Evolutionary conservation across 2,113 vertebrate genomes (phyloP), one percentile per base, ranked within the genome.

Genomic region (Crotalus viridis): DNA sequence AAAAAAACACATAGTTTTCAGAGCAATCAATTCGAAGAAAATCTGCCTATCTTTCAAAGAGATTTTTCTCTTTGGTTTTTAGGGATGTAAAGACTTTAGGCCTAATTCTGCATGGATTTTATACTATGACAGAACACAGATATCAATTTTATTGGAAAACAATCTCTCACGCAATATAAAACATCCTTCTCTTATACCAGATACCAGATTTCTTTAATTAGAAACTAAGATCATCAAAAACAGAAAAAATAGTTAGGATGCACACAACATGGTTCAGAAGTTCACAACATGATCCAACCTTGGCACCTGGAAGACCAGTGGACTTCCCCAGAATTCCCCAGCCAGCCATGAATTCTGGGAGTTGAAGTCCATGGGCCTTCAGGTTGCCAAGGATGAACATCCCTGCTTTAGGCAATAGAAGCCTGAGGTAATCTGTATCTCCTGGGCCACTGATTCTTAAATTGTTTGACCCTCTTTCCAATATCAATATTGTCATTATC

Each of bases 1-100:
- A 93, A 21, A 81, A 28, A 93, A 90, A 86, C 10, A 4, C 48
- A 64, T 87, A 43, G 81, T 57, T 93, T 93, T 90, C 92, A 86
- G 81, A 90, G 81, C 88, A 19, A 87, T 93, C 9, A 13, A 87
- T 93, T 86, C 21, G n/a, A 87, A 74, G 74, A 28, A 89, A 52
- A 26, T 4, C 17, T 69, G 69, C n/a, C 5, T 81, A 15, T 52
- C 39, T 85, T 54, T 10, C 17, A 86, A 55, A 54, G 22, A 56
- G 0, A 6, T 74, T 33, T 26, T 55, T 26, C 2, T 86, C 17
- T 89, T 56, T 46, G 15, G 56, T 56, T 81, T 28, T 81, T 56
- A 56, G 64, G 33, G 33, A 33, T 28, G 13, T 26, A 19, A 74
- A 88, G 86, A 19, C 22, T 88, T 87, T 15, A 81, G 5, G 54